Evolutionary conservation across 2,113 vertebrate genomes (phyloP).

Genomic region (Rhizomys pruinosus): DNA sequence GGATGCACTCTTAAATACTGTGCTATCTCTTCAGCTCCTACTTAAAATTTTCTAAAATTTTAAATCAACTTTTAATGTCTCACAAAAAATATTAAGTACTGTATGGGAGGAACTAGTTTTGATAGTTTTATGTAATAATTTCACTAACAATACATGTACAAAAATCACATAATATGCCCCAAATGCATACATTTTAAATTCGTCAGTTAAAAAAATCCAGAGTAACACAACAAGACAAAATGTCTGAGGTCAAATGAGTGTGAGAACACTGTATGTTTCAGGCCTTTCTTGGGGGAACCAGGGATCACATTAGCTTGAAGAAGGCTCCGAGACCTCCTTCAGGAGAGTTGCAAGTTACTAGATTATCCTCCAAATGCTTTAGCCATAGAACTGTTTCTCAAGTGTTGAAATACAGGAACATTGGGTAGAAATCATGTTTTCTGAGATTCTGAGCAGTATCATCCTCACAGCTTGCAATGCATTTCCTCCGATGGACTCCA

Average conservation of each 20-base stretch:
- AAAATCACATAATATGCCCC: neutral
- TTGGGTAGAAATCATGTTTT: constrained; percentile 23
- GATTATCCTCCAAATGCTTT: neutral
- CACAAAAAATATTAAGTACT: neutral
- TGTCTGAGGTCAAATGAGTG: neutral
- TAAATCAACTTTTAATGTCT: neutral
- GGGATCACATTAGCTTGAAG: neutral
- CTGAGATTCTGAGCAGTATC: neutral
- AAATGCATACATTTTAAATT: neutral
- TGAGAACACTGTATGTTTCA: constrained; percentile 3
- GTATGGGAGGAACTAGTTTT: neutral
- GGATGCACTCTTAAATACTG: too few species aligned
- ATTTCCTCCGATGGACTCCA: neutral
- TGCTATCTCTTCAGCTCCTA: neutral
- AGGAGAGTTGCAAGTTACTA: neutral
- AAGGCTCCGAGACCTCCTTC: constrained; percentile 29
- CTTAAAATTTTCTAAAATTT: neutral
- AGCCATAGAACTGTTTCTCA: neutral
- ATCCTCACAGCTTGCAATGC: neutral
- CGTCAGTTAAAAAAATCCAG: neutral
- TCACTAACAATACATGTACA: neutral
- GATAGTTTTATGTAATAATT: neutral
- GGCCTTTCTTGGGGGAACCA: neutral
- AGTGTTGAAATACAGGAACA: constrained; percentile 5
- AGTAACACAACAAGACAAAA: neutral